Evolutionary conservation across 92 coral and sea anemone genomes (phyloP), one percentile per base, ranked within the genome.

Genomic region (Bergia puertoricense): DNA sequence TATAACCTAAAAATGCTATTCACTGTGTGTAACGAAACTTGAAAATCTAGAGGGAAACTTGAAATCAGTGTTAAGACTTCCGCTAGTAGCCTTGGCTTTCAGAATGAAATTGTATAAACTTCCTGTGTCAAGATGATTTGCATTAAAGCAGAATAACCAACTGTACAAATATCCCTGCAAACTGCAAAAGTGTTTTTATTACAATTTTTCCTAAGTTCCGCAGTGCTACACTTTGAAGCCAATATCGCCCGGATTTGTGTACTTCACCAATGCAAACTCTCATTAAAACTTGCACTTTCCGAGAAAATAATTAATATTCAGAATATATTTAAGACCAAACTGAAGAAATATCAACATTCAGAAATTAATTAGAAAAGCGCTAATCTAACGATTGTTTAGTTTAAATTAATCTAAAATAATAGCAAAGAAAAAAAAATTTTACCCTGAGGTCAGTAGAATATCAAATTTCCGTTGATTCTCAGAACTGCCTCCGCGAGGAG

Each of bases 381-480:
- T 11, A 39, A 36, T 4, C 15, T 4, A 14, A 36, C 16, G 40
- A 30, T 73, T 73, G 41, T 6, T 73, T 10, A 37, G 6, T 38
- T 56, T 20, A 5, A 13, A 54, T 10, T 37, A 46, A 9, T 42
- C 18, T 37, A 78, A 57, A 79, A 36, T 14, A 48, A 3, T 56
- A 50, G 30, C 4, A 71, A 67, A 1, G 2, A 62, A 9, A 41
- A 16, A 44, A 44, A 4, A 18, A 44, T 11, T 20, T 69, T 50
- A n/a, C 45, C 74, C 20, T 20, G 37, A n/a, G 87, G 79, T 71
- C 87, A 43, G 18, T 18, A 4, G 1, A 44, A 16, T 69, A 84
- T 84, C 87, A 71, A 36, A 16, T 84, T 84, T 69, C 87, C 11
- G 5, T 15, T 56, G 44, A 48, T 84, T 84, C 87, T 84, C 30